Conservation (phyloP, 1,140 invertebrate species). For the Bactericera cockerelli region DNA sequence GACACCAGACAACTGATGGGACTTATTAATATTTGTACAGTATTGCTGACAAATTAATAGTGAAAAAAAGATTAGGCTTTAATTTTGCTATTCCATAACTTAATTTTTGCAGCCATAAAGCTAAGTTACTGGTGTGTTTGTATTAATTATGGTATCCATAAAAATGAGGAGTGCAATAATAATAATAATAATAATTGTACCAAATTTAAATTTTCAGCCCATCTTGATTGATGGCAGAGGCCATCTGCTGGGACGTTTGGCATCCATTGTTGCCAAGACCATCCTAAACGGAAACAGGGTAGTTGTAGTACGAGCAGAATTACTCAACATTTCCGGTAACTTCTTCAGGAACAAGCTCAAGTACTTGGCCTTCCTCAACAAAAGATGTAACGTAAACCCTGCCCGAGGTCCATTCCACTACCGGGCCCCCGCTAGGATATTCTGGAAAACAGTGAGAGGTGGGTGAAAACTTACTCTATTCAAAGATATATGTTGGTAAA, state of each 20-base stretch:
- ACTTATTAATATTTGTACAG: no score
- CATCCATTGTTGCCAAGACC: slow-evolving; percentile 87
- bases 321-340: slow-evolving; percentile 96
- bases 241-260: slow-evolving; percentile 89
- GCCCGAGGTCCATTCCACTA: slow-evolving; percentile 95
- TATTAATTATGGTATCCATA: no score
- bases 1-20: no score
- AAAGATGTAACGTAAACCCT: slow-evolving; percentile 97
- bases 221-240: slow-evolving; percentile 94
- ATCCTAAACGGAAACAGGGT: slow-evolving; percentile 76
- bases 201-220: slow-evolving; percentile 60
- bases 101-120: no score
- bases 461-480: slow-evolving; percentile 24
- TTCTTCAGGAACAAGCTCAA: slow-evolving; percentile 91
- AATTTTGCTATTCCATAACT: no score
- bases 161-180: no score
- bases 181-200: no score
- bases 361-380: slow-evolving; percentile 90
- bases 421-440: slow-evolving; percentile 90
- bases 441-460: slow-evolving; percentile 94
- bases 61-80: no score
- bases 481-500: neutral
- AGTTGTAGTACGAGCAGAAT: slow-evolving; percentile 83
- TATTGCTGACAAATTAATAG: no score
- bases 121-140: no score